A percentile compares a stretch with the other conserved stretches of the same genome.
Evolutionary conservation across 1,140 invertebrate genomes (phyloP).

Genomic region (Probaryconus sp.): DNA sequence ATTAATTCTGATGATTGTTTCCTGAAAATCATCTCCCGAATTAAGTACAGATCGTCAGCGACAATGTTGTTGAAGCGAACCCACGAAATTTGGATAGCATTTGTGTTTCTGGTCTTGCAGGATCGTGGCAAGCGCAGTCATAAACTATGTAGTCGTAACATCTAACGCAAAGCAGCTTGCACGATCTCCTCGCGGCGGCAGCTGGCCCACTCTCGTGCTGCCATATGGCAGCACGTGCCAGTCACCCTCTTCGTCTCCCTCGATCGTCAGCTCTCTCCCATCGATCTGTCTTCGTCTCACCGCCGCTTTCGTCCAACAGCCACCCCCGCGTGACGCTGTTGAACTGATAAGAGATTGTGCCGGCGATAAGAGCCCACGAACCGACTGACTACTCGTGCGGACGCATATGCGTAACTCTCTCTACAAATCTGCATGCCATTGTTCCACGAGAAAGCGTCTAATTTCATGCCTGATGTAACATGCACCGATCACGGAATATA

Average conservation of each 20-base stretch:
- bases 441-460: slow-evolving; percentile 28
- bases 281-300: slow-evolving; percentile 9
- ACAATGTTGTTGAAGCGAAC: too few species aligned
- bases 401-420: slow-evolving; percentile 37
- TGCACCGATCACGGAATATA: slow-evolving; percentile 19
- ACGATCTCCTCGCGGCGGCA: slow-evolving; percentile 31
- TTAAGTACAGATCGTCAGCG: too few species aligned
- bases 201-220: slow-evolving; percentile 47
- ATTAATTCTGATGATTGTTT: too few species aligned
- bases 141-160: too few species aligned
- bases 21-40: too few species aligned
- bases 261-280: not conserved
- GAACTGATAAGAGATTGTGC: slow-evolving; percentile 57
- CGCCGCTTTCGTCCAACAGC: slow-evolving; percentile 14
- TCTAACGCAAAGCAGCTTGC: slow-evolving; percentile 33
- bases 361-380: slow-evolving; percentile 46
- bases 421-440: slow-evolving; percentile 51
- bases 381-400: slow-evolving; percentile 42
- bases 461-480: slow-evolving; percentile 51
- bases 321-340: slow-evolving; percentile 41
- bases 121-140: slow-evolving; percentile 14
- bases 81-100: too few species aligned
- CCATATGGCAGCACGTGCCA: slow-evolving; percentile 57
- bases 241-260: not conserved
- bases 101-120: too few species aligned